phyloP scores from a whole-genome alignment of 2,797 vertebrate species.

The Notamacropus eugenii region DNA sequence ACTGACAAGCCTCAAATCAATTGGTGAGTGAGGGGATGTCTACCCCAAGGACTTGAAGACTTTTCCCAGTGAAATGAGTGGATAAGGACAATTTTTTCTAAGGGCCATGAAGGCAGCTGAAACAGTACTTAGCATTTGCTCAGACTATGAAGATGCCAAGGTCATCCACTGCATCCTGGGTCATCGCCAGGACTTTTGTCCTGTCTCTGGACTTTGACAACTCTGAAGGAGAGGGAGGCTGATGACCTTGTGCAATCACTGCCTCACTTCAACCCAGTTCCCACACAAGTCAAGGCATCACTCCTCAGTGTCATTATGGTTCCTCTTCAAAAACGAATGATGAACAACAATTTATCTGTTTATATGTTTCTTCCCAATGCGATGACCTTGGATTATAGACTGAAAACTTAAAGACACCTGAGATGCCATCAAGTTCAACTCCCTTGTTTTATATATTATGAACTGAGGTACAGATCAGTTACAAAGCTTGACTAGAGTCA shows the following conservation, averaged over 20 bases:
- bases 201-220: neutral
- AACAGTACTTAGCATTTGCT: neutral
- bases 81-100: neutral
- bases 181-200: neutral
- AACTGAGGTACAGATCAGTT: neutral
- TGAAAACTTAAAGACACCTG: neutral
- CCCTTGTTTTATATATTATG: neutral
- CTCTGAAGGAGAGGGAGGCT: neutral
- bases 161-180: neutral
- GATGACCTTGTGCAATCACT: too few species aligned
- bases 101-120: neutral
- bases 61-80: too few species aligned
- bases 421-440: neutral
- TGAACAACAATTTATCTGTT: neutral
- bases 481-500: neutral
- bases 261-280: neutral
- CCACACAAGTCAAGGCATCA: neutral
- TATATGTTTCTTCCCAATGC: neutral
- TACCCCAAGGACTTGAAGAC: neutral
- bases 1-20: neutral
- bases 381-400: neutral
- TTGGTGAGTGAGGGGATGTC: neutral
- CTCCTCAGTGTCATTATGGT: neutral
- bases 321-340: neutral
- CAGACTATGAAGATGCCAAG: neutral